Evolutionary conservation across 2,888 invertebrate species (phyloP).

Genomic region (Plebejus argus): DNA sequence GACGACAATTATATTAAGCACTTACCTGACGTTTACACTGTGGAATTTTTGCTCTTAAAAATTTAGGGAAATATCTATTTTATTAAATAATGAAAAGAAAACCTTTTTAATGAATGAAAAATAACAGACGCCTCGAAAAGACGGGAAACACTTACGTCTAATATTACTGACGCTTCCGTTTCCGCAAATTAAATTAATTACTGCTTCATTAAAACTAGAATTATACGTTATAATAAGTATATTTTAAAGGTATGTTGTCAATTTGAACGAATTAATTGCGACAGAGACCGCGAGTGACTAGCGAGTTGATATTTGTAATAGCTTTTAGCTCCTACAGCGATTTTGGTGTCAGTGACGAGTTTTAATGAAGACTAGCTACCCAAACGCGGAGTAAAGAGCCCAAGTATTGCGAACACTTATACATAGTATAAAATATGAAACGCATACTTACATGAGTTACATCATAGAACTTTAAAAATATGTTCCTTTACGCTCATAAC

Average conservation of each 20-base stretch:
- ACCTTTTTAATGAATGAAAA: background rate
- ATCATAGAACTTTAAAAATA: too few relatives aligned
- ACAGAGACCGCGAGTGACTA: background rate
- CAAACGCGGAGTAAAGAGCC: too few relatives aligned
- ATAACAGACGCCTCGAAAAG: background rate
- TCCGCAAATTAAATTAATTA: constrained; percentile 7
- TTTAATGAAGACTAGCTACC: background rate
- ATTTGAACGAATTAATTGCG: background rate
- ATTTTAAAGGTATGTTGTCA: background rate
- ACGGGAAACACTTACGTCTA: background rate
- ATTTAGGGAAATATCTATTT: background rate
- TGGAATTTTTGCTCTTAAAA: too few relatives aligned
- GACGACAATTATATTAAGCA: too few relatives aligned
- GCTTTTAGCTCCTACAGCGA: background rate
- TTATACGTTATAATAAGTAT: background rate
- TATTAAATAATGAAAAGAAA: background rate
- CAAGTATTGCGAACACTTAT: too few relatives aligned
- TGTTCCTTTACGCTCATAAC: too few relatives aligned
- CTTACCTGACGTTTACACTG: too few relatives aligned
- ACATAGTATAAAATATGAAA: too few relatives aligned
- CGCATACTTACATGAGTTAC: too few relatives aligned
- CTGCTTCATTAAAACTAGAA: constrained; percentile 4
- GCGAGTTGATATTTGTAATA: background rate
- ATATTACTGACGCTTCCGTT: background rate
- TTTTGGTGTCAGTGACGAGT: background rate